Evolutionary conservation across 2,888 invertebrate species (phyloP).

Genomic region (Agrochola circellaris): DNA sequence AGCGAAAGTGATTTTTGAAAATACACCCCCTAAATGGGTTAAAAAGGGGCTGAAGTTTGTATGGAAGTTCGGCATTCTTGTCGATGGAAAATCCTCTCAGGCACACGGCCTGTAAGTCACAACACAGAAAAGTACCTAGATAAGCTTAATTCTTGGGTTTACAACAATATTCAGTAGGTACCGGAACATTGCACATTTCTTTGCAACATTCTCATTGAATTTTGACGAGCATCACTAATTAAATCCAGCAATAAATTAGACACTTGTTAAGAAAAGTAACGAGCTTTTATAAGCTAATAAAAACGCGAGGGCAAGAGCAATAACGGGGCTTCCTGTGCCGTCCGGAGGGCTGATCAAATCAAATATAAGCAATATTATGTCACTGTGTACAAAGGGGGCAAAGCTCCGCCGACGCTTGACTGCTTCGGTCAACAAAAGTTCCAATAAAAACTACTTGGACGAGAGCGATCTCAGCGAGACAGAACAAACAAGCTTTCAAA

Average conservation of each 20-base stretch:
- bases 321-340: constrained; percentile 73
- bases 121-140: neutral
- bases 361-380: constrained; percentile 86
- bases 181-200: constrained; percentile 17
- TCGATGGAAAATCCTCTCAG: neutral
- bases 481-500: constrained; percentile 80
- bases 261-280: constrained; percentile 66
- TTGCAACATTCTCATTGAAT: constrained; percentile 20
- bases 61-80: neutral
- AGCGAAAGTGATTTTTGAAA: neutral
- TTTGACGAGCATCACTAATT: constrained; percentile 43
- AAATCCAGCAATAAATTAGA: constrained; percentile 55
- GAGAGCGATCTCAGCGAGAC: constrained; percentile 78
- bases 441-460: constrained; percentile 89
- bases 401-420: constrained; percentile 76
- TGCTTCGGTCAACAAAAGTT: constrained; percentile 84
- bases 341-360: constrained; percentile 81
- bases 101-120: neutral
- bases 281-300: constrained; percentile 70
- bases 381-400: constrained; percentile 82
- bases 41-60: neutral
- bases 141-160: neutral
- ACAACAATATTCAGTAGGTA: neutral
- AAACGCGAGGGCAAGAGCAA: constrained; percentile 68
- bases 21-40: neutral